Evolutionary conservation across 2,797 vertebrate species (phyloP).

Genomic region (Hydrolagus colliei): DNA sequence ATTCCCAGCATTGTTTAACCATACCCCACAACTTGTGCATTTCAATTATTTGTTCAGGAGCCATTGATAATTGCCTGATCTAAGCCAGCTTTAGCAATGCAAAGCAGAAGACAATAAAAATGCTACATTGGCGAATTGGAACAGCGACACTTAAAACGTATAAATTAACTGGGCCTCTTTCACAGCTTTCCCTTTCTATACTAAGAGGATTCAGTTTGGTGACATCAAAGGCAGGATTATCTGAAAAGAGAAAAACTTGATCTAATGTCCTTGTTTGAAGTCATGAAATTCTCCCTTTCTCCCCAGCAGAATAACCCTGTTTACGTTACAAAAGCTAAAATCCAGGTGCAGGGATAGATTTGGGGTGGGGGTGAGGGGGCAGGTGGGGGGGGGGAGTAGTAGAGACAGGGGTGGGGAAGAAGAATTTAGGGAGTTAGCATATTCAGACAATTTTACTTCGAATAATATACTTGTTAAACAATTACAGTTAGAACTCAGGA

Average conservation of each 20-base stretch:
- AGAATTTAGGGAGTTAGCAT: constrained; percentile 35
- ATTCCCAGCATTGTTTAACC: constrained; percentile 50
- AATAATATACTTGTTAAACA: constrained; percentile 48
- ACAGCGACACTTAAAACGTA: constrained; percentile 58
- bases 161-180: constrained; percentile 63
- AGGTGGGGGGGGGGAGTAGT: constrained; percentile 33
- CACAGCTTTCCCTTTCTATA: constrained; percentile 62
- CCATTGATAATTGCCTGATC: constrained; percentile 65
- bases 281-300: constrained; percentile 59
- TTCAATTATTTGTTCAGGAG: constrained; percentile 85
- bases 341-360: constrained; percentile 52
- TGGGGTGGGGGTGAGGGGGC: constrained; percentile 6
- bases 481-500: constrained; percentile 47
- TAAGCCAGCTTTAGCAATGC: constrained; percentile 82
- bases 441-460: constrained; percentile 45
- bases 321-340: constrained; percentile 48
- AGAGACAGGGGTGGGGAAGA: constrained; percentile 39
- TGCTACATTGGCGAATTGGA: constrained; percentile 60
- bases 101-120: constrained; percentile 79
- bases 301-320: constrained; percentile 54
- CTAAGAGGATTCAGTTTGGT: constrained; percentile 65
- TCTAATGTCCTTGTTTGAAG: constrained; percentile 84
- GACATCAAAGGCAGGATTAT: constrained; percentile 91
- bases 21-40: constrained; percentile 67
- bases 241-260: constrained; percentile 77